Evolutionary conservation across 2,888 invertebrate species (phyloP).

Genomic region (Patella ulyssiponensis): DNA sequence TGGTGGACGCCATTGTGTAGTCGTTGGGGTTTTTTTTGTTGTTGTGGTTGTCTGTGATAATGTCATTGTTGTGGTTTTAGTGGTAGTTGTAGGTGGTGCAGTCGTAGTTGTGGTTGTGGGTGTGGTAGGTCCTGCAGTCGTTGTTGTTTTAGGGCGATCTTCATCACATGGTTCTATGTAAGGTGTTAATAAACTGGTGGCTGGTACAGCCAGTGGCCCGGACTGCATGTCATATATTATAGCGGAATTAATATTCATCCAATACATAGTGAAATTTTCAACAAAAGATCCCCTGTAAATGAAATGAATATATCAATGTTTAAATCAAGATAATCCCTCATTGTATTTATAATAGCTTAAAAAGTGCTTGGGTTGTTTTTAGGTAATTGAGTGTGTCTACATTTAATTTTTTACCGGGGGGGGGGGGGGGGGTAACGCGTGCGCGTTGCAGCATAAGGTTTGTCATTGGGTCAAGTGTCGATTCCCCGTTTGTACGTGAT

Average conservation of each 20-base stretch:
- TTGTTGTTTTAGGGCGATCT: constrained; percentile 29
- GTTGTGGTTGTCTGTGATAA: not conserved
- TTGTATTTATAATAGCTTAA: not conserved
- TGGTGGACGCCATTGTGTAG: not conserved
- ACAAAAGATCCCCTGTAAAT: constrained; percentile 55
- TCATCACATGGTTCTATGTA: constrained; percentile 37
- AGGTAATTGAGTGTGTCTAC: not conserved
- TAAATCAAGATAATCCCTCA: too few species aligned
- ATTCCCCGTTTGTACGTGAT: too few species aligned
- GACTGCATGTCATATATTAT: constrained; percentile 55
- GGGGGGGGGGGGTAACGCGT: too few species aligned
- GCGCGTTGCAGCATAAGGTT: too few species aligned
- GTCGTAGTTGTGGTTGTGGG: constrained; percentile 16
- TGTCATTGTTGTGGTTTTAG: not conserved
- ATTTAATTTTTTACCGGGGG: not conserved
- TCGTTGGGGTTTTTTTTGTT: not conserved
- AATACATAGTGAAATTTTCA: constrained; percentile 48
- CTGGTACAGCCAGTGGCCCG: constrained; percentile 23
- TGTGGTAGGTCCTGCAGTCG: constrained; percentile 22
- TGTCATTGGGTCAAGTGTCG: too few species aligned
- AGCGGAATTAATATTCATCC: constrained; percentile 57
- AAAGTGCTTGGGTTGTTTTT: not conserved
- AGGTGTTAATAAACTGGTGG: constrained; percentile 29
- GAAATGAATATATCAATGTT: not conserved
- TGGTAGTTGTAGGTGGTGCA: constrained; percentile 4